Base-by-base conservation (phyloP, 2,797 vertebrate species). In the Gambelia wislizenii region DNA sequence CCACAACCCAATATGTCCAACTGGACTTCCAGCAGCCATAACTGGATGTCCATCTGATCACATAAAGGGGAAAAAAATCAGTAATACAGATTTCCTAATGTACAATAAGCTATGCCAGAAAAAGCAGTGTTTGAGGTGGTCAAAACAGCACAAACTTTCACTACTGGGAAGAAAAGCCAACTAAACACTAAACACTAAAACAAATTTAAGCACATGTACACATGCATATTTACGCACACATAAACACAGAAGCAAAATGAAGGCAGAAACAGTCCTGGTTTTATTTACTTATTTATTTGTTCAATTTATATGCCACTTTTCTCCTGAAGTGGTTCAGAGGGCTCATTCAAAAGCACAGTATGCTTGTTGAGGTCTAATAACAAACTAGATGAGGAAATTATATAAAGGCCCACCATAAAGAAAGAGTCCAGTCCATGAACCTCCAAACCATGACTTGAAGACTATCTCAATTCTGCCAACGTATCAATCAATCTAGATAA, bases 1-100 rank as follows among this genome's bases (percentile, higher is more conserved):
- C 99, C 99, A 99, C 85, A 99, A 96, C 80, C 97, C 98, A 94
- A 99, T 97, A 95, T 99, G 99, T 61, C 99, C 99, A 94, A 98
- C 84, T 13, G 98, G 98, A 93, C 98, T 99, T 76, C 98, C 98
- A 76, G 98, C 98, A 88, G 98, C 99, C 98, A 99, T 95, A 77
- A 98, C 74, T 30, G 98, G 98, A 92, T 98, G 98, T 1, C 98
- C 98, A 89, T 99, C 99, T 99, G 92, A 91, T 64, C 93, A 90
- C 88, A 84, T 93, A 94, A 92, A 52, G 1, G 1, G 59, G 42
- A 3, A 59, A 25, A 27, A 22, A 30, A 18, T 2, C n/a, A 27
- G 5, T 90, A 84, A 67, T 33, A 56, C 25, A 67, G 39, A 25
- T 20, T 22, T 25, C n/a, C 52, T 30, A 44, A 22, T 1, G 54